Percentiles rank a stretch among this genome's conserved stretches.
Evolutionary conservation across 2,888 invertebrate genomes (phyloP).

Genomic region (Heliconius erato): DNA sequence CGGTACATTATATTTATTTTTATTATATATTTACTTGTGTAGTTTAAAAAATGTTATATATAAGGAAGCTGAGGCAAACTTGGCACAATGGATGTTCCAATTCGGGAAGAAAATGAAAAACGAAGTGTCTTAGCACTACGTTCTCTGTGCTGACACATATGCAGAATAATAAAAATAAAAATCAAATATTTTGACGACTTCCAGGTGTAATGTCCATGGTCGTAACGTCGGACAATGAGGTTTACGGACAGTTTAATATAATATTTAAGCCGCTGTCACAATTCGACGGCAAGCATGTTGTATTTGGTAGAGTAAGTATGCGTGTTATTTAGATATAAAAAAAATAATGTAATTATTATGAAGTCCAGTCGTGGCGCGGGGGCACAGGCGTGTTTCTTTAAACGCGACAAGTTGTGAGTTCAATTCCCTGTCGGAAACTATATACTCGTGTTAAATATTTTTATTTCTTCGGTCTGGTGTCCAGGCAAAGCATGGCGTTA

Average conservation of each 20-base stretch:
- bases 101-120: too few relatives aligned
- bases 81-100: too few relatives aligned
- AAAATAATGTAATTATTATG: too few relatives aligned
- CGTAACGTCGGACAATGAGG: conserved; percentile 71
- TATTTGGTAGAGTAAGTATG: conserved; percentile 83
- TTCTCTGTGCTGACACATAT: too few relatives aligned
- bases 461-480: not conserved
- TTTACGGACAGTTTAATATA: conserved; percentile 85
- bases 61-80: too few relatives aligned
- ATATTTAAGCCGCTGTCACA: conserved; percentile 84
- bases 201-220: conserved; percentile 85
- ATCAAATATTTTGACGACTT: not conserved
- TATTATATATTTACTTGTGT: conserved; percentile 15
- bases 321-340: too few relatives aligned
- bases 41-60: too few relatives aligned
- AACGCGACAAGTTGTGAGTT: not conserved
- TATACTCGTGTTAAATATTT: not conserved
- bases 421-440: not conserved
- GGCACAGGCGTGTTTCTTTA: not conserved
- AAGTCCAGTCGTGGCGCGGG: not conserved
- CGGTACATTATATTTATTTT: conserved; percentile 59
- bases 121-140: too few relatives aligned
- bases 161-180: not conserved
- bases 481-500: not conserved
- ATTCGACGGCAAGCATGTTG: conserved; percentile 83